These are phyloP conservation scores for Melangyna quadrimaculata DNA, from an alignment of 2,888 invertebrate species.

Conservation along the genomic window DNA sequence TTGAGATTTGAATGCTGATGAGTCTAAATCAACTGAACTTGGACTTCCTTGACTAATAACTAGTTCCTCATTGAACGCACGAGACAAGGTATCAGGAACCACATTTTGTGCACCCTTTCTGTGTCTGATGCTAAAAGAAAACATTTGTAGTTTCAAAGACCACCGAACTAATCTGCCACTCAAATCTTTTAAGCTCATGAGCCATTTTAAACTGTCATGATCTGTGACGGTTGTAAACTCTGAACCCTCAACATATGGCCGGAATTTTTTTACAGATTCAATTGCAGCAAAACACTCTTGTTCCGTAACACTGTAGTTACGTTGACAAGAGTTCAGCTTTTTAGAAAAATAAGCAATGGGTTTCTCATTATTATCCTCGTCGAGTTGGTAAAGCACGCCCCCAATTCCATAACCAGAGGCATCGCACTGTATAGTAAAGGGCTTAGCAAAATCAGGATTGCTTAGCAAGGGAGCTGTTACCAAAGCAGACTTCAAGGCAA, in stretches of 20 bases:
- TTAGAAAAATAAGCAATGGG: too few species aligned
- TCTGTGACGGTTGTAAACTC: neutral
- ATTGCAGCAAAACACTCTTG: constrained; percentile 6
- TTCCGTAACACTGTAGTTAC: too few species aligned
- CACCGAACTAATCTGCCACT: neutral
- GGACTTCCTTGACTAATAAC: neutral
- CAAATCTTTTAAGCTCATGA: too few species aligned
- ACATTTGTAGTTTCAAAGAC: neutral
- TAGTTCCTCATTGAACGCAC: neutral
- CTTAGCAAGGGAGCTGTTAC: too few species aligned
- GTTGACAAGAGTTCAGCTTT: too few species aligned
- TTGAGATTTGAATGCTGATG: neutral
- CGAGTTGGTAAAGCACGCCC: neutral
- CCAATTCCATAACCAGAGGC: neutral
- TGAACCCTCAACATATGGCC: neutral
- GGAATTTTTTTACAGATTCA: constrained; percentile 28
- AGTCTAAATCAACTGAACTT: neutral
- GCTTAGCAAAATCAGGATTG: too few species aligned
- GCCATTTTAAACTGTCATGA: neutral
- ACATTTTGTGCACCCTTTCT: neutral
- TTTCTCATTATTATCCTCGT: neutral
- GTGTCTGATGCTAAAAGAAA: neutral
- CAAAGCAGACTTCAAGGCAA: too few species aligned
- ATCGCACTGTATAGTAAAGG: neutral
- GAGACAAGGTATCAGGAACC: neutral